Conservation (phyloP, 2,113 vertebrate genomes). For the Euleptes europaea region DNA sequence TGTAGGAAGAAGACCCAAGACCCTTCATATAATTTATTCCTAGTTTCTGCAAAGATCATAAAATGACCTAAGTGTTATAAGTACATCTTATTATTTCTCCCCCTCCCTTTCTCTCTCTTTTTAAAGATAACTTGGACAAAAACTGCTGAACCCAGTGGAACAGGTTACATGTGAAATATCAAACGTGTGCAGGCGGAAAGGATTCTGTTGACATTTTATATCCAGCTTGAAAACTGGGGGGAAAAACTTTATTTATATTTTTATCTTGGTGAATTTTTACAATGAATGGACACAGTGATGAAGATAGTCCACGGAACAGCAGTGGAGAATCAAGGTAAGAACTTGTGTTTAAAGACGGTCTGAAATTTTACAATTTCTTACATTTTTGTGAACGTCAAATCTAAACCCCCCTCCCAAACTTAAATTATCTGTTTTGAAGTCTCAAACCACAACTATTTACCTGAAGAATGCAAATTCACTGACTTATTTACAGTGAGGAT, state of each 20-base stretch:
- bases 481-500: background rate
- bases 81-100: slow-evolving; percentile 27
- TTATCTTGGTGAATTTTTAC: slow-evolving; percentile 72
- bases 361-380: background rate
- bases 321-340: slow-evolving; percentile 94
- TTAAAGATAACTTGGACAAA: slow-evolving; percentile 58
- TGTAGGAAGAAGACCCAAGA: background rate
- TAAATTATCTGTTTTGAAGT: background rate
- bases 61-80: background rate
- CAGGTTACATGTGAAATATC: slow-evolving; percentile 44
- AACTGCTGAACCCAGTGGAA: slow-evolving; percentile 31
- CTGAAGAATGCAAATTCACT: background rate
- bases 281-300: slow-evolving; percentile 97
- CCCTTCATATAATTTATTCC: background rate
- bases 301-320: slow-evolving; percentile 94
- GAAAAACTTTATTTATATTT: slow-evolving; percentile 70
- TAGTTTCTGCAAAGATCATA: background rate
- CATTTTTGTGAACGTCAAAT: background rate
- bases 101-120: slow-evolving; percentile 14
- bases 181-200: slow-evolving; percentile 53
- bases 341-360: background rate
- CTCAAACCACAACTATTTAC: background rate
- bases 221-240: slow-evolving; percentile 56
- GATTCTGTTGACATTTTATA: slow-evolving; percentile 45
- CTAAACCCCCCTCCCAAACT: background rate